Evolutionary conservation across 2,888 invertebrate genomes (phyloP).

Genomic region (Athetis lepigone): DNA sequence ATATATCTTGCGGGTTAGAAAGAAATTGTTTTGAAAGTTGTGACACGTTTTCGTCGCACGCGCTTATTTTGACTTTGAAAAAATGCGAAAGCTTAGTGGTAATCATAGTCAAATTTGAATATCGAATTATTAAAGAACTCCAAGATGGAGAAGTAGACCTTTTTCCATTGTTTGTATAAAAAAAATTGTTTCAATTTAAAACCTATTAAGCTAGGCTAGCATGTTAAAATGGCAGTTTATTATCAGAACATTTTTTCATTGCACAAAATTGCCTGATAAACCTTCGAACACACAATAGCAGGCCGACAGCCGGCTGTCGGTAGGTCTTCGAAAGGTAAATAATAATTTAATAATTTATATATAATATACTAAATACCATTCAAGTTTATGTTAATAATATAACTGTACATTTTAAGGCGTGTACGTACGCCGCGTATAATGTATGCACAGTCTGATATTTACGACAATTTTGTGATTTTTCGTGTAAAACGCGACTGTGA

Average conservation of each 20-base stretch:
- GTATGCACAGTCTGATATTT: constrained; percentile 47
- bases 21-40: background rate
- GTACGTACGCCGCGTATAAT: constrained; percentile 33
- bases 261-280: constrained; percentile 1
- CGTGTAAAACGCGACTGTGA: constrained; percentile 13
- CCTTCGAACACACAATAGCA: no score
- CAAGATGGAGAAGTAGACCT: no score
- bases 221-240: no score
- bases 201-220: background rate
- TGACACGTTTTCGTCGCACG: background rate
- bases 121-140: no score
- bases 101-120: background rate
- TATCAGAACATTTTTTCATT: background rate
- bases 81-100: no score
- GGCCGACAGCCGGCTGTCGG: no score
- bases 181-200: no score
- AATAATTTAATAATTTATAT: constrained; percentile 2
- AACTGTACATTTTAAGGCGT: constrained; percentile 47
- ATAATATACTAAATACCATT: constrained; percentile 40
- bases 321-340: constrained; percentile 14
- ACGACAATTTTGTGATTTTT: constrained; percentile 42
- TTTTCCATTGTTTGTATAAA: no score
- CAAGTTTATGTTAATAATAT: constrained; percentile 56
- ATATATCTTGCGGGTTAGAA: constrained; percentile 2
- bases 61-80: no score